Evolutionary conservation across 1,140 invertebrate genomes (phyloP), one percentile per base, ranked within the genome.

Genomic region (Drosophila miranda): DNA sequence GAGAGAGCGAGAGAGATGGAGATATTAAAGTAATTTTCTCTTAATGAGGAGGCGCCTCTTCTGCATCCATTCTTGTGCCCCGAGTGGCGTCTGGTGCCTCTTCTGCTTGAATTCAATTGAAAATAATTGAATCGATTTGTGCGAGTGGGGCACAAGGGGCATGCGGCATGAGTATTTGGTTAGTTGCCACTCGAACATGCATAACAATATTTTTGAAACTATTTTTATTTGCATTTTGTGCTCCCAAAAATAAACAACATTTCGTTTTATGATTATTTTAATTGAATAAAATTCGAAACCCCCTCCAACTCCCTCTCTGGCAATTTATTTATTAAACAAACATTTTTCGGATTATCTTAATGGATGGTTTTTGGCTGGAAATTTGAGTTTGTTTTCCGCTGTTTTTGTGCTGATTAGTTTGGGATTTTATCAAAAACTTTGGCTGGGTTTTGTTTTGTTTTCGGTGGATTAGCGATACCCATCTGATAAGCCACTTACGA

Each of bases 301-400:
- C 5, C 30, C 16, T 30, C 41, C 4, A 13, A 30, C 38, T 53
- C 41, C 43, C 1, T 23, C 13, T 14, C 52, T 55, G 43, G 52
- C 52, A 59, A 83, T 86, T 86, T 76, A 80, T 84, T 84, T 86
- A 72, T 73, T 76, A 60, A 76, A 86, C 62, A 80, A 83, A 83
- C 68, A 80, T 80, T 84, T 38, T 76, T 73, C 42, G 45, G 56
- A 66, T 84, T 66, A 63, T 53, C 71, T 74, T 64, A 50, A 74
- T 54, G 48, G 48, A 52, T 26, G 46, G 70, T 38, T 50, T 46
- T 14, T 9, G 19, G 30, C 23, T 74, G 70, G 21, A 16, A 26
- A 23, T 63, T 42, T 11, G n/a, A 7, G 19, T 6, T 16, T 13
- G 54, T 41, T 43, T 51, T 16, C 58, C 46, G 28, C 26, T 14